phyloP scores from a whole-genome alignment of 2,113 vertebrate genomes.

The Myotis lucifugus region DNA sequence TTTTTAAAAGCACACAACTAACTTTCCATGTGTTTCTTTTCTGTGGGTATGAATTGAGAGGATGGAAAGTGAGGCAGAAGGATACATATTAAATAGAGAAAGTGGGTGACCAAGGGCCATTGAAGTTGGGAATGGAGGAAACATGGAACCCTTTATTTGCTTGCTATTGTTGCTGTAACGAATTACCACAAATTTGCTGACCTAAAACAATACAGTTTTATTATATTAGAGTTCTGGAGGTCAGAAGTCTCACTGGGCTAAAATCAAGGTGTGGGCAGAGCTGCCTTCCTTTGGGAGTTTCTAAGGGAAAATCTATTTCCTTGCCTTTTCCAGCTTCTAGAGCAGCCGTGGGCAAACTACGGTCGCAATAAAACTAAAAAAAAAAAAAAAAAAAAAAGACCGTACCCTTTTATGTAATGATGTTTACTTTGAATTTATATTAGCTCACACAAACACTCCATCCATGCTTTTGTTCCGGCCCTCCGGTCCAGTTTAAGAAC shows the following conservation, averaged over 20 bases:
- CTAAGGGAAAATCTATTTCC: too few species aligned
- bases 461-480: too few species aligned
- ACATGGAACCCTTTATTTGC: not conserved
- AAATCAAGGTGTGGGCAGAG: too few species aligned
- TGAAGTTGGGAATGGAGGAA: not conserved
- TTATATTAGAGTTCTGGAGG: not conserved
- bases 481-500: too few species aligned
- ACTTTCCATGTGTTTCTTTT: not conserved
- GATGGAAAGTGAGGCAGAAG: not conserved
- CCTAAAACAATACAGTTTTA: not conserved
- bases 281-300: too few species aligned
- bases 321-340: too few species aligned
- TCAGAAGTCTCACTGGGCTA: not conserved
- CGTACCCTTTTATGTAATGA: too few species aligned
- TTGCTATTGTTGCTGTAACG: slow-evolving; percentile 24
- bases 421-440: too few species aligned
- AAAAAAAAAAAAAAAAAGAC: too few species aligned
- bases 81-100: not conserved
- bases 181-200: not conserved
- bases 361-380: too few species aligned
- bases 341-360: too few species aligned
- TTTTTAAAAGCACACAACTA: slow-evolving; percentile 26
- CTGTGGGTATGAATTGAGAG: not conserved
- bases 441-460: too few species aligned
- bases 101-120: not conserved